phyloP scores from a whole-genome alignment of 2,797 vertebrate species.

The Cossypha polioptera region DNA sequence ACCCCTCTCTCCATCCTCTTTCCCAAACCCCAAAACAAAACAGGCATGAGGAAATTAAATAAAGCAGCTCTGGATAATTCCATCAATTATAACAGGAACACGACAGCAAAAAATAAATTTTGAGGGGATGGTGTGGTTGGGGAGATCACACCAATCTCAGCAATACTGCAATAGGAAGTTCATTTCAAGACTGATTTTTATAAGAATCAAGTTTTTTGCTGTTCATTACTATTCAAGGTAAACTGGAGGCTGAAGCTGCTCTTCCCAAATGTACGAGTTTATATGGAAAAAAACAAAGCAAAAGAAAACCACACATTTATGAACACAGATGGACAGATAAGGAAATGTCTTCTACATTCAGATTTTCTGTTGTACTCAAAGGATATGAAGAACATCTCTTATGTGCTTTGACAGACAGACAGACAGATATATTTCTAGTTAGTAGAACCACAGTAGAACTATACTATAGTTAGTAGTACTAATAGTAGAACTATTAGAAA shows the following conservation, averaged over 20 bases:
- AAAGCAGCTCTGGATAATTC: neutral
- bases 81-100: neutral
- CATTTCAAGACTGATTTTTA: neutral
- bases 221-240: neutral
- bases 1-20: neutral
- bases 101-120: neutral
- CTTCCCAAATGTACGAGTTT: neutral
- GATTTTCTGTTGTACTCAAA: neutral
- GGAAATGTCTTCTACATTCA: neutral
- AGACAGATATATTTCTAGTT: neutral
- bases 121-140: neutral
- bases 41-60: neutral
- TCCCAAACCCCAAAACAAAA: neutral
- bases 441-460: neutral
- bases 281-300: neutral
- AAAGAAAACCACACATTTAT: neutral
- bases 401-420: neutral
- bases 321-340: neutral
- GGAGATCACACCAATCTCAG: neutral
- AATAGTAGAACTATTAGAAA: neutral
- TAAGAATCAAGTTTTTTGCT: neutral
- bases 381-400: neutral
- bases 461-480: no score
- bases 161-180: neutral
- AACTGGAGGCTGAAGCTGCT: neutral